Percentiles rank a stretch among this genome's conserved stretches.
phyloP scores from a whole-genome alignment of 2,797 vertebrate species.

The Pogoniulus pusillus region DNA sequence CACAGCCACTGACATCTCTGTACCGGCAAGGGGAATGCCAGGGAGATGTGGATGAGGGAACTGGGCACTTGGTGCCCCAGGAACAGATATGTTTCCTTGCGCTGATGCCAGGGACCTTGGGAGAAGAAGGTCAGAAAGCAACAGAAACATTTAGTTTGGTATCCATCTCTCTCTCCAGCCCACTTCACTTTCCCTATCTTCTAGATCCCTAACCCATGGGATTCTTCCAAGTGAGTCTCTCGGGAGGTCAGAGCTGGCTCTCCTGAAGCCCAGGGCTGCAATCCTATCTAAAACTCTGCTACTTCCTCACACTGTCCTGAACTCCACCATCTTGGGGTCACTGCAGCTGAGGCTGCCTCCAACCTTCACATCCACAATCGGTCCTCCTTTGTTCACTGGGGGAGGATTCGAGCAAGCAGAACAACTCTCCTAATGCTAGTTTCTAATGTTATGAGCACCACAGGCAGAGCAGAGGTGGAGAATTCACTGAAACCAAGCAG shows the following conservation, averaged over 20 bases:
- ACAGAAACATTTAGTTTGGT: neutral
- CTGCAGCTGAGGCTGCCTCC: too few species aligned
- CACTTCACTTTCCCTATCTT: too few species aligned
- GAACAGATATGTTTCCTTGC: neutral
- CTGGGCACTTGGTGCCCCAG: neutral
- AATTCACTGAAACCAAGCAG: neutral
- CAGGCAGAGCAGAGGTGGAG: neutral
- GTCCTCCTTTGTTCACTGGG: too few species aligned
- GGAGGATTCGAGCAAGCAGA: neutral
- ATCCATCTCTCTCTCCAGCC: too few species aligned
- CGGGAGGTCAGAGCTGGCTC: too few species aligned
- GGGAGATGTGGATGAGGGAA: slow-evolving; percentile 12
- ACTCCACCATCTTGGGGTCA: too few species aligned
- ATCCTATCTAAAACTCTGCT: too few species aligned
- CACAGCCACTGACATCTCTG: neutral
- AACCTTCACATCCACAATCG: too few species aligned
- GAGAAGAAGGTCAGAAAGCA: neutral
- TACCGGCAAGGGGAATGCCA: neutral
- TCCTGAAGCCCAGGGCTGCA: too few species aligned
- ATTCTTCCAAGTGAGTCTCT: too few species aligned
- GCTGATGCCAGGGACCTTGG: neutral
- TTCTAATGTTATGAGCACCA: neutral
- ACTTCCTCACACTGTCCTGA: too few species aligned
- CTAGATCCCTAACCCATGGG: too few species aligned
- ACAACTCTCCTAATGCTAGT: neutral